Conservation (phyloP, 2,797 vertebrate genomes). For the Lacerta agilis region DNA sequence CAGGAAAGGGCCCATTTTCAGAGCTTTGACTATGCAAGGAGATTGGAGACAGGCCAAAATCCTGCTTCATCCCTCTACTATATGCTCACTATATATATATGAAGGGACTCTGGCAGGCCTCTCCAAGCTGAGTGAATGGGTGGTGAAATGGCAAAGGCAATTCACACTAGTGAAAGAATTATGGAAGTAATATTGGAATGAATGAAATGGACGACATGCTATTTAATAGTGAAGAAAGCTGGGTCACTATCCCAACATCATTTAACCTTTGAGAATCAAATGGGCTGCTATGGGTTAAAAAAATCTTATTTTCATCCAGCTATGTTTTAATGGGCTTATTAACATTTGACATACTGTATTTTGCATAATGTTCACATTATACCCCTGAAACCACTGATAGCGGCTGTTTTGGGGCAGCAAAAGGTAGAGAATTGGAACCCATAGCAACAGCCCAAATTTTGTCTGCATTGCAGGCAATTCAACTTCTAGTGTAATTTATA, state of each 20-base stretch:
- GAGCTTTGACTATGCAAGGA: too few relatives aligned
- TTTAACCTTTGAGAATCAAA: neutral
- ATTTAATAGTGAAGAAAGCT: neutral
- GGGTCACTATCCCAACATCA: neutral
- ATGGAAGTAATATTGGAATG: neutral
- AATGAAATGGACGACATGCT: neutral
- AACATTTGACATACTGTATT: conserved; percentile 49
- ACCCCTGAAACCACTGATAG: conserved; percentile 36
- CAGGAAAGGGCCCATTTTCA: too few relatives aligned
- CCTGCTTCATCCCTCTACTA: too few relatives aligned
- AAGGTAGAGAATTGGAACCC: neutral
- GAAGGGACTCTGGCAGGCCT: too few relatives aligned
- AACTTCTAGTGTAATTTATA: conserved; percentile 32
- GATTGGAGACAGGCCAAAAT: too few relatives aligned
- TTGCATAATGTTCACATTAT: conserved; percentile 27
- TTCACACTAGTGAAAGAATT: neutral
- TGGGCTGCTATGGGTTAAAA: neutral
- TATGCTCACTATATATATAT: too few relatives aligned
- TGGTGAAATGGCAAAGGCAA: too few relatives aligned
- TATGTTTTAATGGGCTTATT: conserved; percentile 35
- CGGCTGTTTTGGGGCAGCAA: conserved; percentile 20
- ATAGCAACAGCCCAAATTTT: conserved; percentile 25
- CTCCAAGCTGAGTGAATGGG: too few relatives aligned
- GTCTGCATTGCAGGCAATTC: conserved; percentile 31
- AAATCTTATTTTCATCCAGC: conserved; percentile 16